phyloP scores from a whole-genome alignment of 2,888 invertebrate genomes.

The Orthosia cruda region DNA sequence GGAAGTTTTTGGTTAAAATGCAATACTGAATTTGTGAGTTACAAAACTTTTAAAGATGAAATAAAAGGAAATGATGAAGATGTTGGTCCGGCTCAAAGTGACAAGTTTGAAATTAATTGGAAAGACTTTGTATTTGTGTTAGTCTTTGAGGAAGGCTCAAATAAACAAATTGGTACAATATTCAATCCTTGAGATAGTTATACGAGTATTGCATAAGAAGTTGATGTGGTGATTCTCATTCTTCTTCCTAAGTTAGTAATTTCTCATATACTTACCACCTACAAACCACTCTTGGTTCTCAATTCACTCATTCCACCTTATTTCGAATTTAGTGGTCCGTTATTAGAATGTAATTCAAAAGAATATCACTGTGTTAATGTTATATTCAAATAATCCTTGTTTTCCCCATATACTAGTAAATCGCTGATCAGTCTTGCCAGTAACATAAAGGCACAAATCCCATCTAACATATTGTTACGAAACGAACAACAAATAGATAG shows the following conservation, averaged over 20 bases:
- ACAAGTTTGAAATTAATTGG: not conserved
- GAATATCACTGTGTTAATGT: not conserved
- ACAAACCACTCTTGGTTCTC: no score
- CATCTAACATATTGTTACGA: constrained; percentile 37
- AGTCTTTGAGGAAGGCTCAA: not conserved
- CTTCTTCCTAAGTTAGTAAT: not conserved
- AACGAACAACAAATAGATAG: constrained; percentile 32
- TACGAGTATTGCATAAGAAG: not conserved
- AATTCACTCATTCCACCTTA: no score
- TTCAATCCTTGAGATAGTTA: not conserved
- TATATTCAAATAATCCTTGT: not conserved
- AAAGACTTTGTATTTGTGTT: not conserved
- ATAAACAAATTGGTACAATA: not conserved
- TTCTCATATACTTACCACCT: no score
- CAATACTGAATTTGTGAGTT: constrained; percentile 12
- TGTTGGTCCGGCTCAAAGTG: not conserved
- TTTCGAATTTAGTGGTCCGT: not conserved
- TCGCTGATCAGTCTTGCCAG: not conserved
- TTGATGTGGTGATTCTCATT: not conserved
- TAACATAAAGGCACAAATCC: constrained; percentile 25
- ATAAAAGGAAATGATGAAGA: not conserved
- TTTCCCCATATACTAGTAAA: not conserved
- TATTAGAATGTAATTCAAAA: not conserved
- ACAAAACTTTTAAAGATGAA: not conserved
- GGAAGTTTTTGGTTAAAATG: constrained; percentile 31